Evolutionary conservation across 2,888 invertebrate species (phyloP), one percentile per base, ranked within the genome.

Genomic region (Plagiodera versicolora): DNA sequence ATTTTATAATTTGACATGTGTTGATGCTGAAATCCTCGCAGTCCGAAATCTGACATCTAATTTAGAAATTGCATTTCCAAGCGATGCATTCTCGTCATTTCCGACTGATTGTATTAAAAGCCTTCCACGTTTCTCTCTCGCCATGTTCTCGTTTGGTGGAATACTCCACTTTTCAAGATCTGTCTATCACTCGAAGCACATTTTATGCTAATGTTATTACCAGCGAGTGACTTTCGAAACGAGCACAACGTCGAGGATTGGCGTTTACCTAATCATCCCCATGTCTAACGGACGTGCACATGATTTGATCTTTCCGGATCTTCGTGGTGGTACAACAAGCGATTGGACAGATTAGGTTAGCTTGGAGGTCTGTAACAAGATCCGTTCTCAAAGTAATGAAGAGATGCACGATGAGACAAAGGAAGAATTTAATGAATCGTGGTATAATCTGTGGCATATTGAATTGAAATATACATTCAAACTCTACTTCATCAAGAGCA

Each of bases 171-270:
- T 46, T 46, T 46, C 46, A 46, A 10, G 46, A 46, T 46, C 46
- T 46, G 46, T 11, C 46, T 19, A 20, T 46, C 46, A 46, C 20
- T 46, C 46, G 19, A 4, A 45, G 46, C 46, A 19, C 46, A 46
- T 46, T 46, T 46, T 18, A 46, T 46, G 46, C 46, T 46, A 46
- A 46, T 46, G 10, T 46, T 46, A 46, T 46, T 46, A 17, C 46
- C 19, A 46, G 11, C 46, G 18, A 46, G 20, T 46, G 46, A 18
- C 46, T 46, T 20, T 46, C 8, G 20, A 46, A 46, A 46, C 46
- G 20, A 18, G 46, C 20, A 18, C 20, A n/a, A 20, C 20, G 20
- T 20, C 2, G 9, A 8, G 19, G 14, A 46, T 46, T 20, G 17
- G 46, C 20, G 9, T 46, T 46, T 46, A 14, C 46, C n/a, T 46